phyloP scores from a whole-genome alignment of 2,113 vertebrate genomes.

The Pituophis catenifer region DNA sequence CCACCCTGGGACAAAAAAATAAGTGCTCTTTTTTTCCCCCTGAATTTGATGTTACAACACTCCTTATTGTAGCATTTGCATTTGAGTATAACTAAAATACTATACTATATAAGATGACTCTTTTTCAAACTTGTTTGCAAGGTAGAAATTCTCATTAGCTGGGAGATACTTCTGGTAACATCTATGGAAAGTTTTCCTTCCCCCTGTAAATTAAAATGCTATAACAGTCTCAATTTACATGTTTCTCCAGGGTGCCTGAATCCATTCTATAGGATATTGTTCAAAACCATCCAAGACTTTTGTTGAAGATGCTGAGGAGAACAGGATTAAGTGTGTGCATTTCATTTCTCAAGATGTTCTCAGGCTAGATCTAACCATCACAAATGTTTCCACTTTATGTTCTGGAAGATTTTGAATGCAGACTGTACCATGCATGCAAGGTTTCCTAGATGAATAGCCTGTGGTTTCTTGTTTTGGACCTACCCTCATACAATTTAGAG shows the following conservation, averaged over 20 bases:
- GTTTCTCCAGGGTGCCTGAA: neutral
- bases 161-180: neutral
- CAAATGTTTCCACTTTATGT: neutral
- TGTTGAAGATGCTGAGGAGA: neutral
- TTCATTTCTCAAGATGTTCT: neutral
- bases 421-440: neutral
- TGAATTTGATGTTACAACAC: neutral
- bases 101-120: neutral
- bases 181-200: neutral
- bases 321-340: neutral
- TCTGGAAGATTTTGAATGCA: neutral
- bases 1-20: neutral
- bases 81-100: neutral
- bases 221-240: neutral
- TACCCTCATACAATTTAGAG: neutral
- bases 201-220: neutral
- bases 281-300: neutral
- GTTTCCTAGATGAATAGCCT: neutral
- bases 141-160: neutral
- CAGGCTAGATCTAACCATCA: neutral
- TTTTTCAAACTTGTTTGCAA: neutral
- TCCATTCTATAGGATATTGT: neutral
- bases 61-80: neutral
- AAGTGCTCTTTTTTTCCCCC: neutral
- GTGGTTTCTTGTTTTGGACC: neutral